Base-by-base conservation (phyloP, 2,888 invertebrate genomes). In the Candidula unifasciata region DNA sequence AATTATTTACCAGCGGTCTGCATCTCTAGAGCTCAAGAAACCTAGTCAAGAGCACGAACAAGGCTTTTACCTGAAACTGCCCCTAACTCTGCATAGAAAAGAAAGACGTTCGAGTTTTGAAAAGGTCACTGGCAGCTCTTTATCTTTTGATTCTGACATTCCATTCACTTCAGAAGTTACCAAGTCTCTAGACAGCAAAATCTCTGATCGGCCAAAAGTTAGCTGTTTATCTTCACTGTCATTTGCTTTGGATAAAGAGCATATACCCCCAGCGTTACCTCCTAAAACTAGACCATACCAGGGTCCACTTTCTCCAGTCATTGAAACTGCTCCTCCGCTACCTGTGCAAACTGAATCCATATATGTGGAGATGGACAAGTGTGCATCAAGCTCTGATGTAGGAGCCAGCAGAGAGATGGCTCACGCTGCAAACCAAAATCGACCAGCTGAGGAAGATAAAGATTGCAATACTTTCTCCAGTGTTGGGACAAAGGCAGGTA, bases 401-500 rank as follows among this genome's bases (percentile, higher is more conserved):
- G 66, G 66, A 52, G 68, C 66, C 76, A n/a, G n/a, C n/a, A 74
- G 64, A 33, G 30, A 76, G 21, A 76, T 30, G 27, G 52, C n/a
- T 27, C 82, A 30, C 27, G 18, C 35, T n/a, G 18, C 71, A 24
- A 73, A 60, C 33, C 60, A 73, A 60, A n/a, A 21, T 30, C 80
- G 68, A 57, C 54, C 54, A 37, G 52, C 2, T 30, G 54, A 54
- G 16, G n/a, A 71, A 18, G 52, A 69, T 5, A 18, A 71, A 33
- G 80, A 57, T 6, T 24, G 33, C 1, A 60, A n/a, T 57, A 69
- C 24, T 33, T 1, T 5, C 6, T 21, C 71, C 27, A 44, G 30
- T 74, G 35, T 37, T 73, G 64, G 79, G 52, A n/a, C 68, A 73
- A 64, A 84, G 84, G 84, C 84, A 84, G 84, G 84, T 84, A 84